Evolutionary conservation across 2,797 vertebrate genomes (phyloP), one percentile per base, ranked within the genome.

Genomic region (Ctenopoma multispine): DNA sequence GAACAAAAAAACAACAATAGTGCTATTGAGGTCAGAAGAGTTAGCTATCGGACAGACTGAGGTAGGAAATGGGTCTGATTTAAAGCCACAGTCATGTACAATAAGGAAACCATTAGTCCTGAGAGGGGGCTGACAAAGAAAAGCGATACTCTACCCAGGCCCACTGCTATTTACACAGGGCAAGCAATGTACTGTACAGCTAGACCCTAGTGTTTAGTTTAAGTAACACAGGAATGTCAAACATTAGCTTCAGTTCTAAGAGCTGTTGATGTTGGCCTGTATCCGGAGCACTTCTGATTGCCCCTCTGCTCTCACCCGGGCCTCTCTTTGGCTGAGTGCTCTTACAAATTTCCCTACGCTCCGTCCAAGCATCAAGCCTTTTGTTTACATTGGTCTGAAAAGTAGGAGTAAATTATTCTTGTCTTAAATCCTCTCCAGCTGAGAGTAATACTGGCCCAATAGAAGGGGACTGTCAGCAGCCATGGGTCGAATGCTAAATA

Each of bases 161-260:
- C 75, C 47, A 31, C 66, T 76, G 73, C 82, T 89, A 88, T 92
- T 91, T 91, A 86, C 79, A 90, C 88, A 93, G 84, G 68, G 51
- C 72, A 56, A 56, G 82, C 82, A 84, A 91, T 87, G 87, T 77
- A 88, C 84, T 81, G 87, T 87, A 87, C 78, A 79, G 86, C 83
- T 66, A 73, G 88, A 90, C 88, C 87, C 77, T 76, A 23, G 86
- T 92, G 89, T 93, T 93, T 92, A 87, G 89, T 87, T 91, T 86
- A 91, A 92, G 92, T 88, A 92, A 94, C 87, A 84, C 83, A 87
- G 87, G 92, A 93, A 91, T 91, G 92, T 93, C 92, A 93, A 93
- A 92, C 92, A 91, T 90, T 88, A 91, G 88, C 79, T 85, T 77
- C 88, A 73, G 86, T 84, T 84, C 85, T 91, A 83, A 92, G 88